These are phyloP conservation scores for Drosophila meridionalis DNA, from an alignment of 2,888 invertebrate genomes.

Conservation along the genomic window DNA sequence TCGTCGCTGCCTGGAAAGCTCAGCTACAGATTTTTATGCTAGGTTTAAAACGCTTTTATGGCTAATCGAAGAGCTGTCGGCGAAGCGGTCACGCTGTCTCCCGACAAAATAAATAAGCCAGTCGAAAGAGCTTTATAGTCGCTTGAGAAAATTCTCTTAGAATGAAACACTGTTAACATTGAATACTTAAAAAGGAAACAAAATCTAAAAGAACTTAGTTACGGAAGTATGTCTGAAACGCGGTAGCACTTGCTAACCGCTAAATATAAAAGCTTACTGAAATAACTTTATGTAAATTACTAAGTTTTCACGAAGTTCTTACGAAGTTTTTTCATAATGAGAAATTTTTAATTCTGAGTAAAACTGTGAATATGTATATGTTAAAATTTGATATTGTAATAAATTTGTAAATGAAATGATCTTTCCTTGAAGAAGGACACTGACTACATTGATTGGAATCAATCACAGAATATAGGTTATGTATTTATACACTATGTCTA, in stretches of 20 bases:
- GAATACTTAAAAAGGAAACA: background rate
- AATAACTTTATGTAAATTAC: background rate
- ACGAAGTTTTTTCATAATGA: no score
- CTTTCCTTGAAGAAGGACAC: no score
- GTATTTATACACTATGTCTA: no score
- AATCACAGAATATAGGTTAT: no score
- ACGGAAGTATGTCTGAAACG: background rate
- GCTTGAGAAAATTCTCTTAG: background rate
- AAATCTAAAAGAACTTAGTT: no score
- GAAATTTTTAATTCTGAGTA: no score
- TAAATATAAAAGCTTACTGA: background rate
- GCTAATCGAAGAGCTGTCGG: constrained; percentile 55
- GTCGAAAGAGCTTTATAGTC: background rate
- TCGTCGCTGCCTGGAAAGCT: constrained; percentile 34
- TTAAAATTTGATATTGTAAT: no score
- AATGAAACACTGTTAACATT: background rate
- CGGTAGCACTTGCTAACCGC: background rate
- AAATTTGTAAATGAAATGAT: no score
- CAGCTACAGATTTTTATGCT: constrained; percentile 52
- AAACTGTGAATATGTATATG: no score
- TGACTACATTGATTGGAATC: no score
- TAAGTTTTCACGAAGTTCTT: no score
- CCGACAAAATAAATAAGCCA: background rate
- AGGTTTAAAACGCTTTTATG: constrained; percentile 44
- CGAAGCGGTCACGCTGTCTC: constrained; percentile 18